Evolutionary conservation across 2,888 invertebrate genomes (phyloP), one percentile per base, ranked within the genome.

Genomic region (Molanna angustata): DNA sequence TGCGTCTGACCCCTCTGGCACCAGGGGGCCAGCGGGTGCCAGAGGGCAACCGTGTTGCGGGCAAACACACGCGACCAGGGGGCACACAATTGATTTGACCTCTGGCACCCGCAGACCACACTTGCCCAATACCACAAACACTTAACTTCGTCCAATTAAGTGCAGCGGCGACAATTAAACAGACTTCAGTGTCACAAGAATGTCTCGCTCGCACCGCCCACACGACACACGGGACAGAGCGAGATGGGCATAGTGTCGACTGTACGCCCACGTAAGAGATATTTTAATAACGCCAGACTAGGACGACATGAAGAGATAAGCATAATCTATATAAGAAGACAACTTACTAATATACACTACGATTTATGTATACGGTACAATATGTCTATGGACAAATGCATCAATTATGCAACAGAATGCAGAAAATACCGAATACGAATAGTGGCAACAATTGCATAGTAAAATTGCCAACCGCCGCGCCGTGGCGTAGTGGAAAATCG

Each of bases 151-250:
- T 18, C 31, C 39, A 41, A 37, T 56, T 27, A 41, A 22, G 39
- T 48, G 19, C 52, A 35, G 46, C 53, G 37, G 33, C 53, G 55
- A 58, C 58, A 55, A 58, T 58, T 58, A 58, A 58, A 50, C 37
- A 50, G 50, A 43, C 46, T 51, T 9, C 19, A 6, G 41, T 41
- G 41, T 41, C 21, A 21, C 41, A 20, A 11, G 4, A 35, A 6
- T 27, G 27, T 11, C 13, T n/a, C 4, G 21, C 33, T 48, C 52
- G 40, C 33, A 31, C 42, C 47, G 39, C 52, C 52, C 48, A 53
- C 52, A 35, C 13, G 21, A 48, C 6, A 33, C 16, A 22, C n/a
- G 27, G 18, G 31, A 27, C 22, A 39, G 22, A 27, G 39, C 22
- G 20, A 35, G 37, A 33, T 46, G 45, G 7, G 41, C 14, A 33